Base-by-base conservation (phyloP, 1,140 invertebrate species). In the Hydropsyche tenuis region DNA sequence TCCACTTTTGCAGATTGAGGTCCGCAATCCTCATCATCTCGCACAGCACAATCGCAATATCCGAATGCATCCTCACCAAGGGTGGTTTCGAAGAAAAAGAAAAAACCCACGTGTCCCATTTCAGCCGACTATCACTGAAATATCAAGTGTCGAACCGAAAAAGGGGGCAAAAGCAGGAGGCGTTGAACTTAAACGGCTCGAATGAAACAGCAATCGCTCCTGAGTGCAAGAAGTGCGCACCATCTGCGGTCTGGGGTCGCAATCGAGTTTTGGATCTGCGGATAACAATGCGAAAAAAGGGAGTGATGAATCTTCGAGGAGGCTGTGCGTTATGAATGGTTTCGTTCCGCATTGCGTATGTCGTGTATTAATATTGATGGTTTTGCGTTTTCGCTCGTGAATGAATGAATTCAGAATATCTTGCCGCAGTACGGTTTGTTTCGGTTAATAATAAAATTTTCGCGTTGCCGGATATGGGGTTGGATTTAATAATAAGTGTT, bases 41-140 rank as follows among this genome's bases (percentile, higher is more conserved):
- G 30, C 30, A 37, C 30, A 37, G 9, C 30, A 37, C 56, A 62
- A 62, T 62, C 56, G 22, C 56, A 66, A 66, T 66, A 66, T 66
- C 30, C 30, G 27, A 66, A 27, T 37, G 63, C 62, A 37, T 6
- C 6, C 14, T 5, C 5, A 5, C 14, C 46, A 9, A 9, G 42
- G 42, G 42, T n/a, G n/a, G n/a, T n/a, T n/a, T n/a, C n/a, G n/a
- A n/a, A n/a, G n/a, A n/a, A n/a, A n/a, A n/a, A n/a, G n/a, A n/a
- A n/a, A n/a, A n/a, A n/a, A n/a, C n/a, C n/a, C n/a, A n/a, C n/a
- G n/a, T n/a, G n/a, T n/a, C n/a, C n/a, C n/a, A 9, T 53, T 27
- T 60, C 56, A 68, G 65, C 37, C 45, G 64, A 66, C 64, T 45
- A 66, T 66, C 64, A 42, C 64, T 68, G 23, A 68, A 68, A 68